Evolutionary conservation across 2,113 vertebrate genomes (phyloP).

Genomic region (Hydropotes inermis): DNA sequence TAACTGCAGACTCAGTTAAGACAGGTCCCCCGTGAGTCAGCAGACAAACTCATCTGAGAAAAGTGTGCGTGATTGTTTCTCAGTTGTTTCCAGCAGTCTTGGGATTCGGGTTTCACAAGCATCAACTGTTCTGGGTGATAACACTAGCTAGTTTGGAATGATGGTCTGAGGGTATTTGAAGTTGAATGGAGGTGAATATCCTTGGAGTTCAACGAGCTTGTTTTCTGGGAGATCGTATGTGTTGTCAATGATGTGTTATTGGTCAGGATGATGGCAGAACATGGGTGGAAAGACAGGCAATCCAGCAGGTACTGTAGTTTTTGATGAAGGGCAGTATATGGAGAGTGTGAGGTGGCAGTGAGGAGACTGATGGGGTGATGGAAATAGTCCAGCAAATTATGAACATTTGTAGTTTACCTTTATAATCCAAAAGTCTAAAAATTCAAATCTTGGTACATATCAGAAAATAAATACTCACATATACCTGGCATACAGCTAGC

Average conservation of each 20-base stretch:
- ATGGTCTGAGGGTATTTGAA: not conserved
- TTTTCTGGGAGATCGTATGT: not conserved
- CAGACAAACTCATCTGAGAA: not conserved
- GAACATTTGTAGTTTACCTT: not conserved
- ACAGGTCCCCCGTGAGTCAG: no score
- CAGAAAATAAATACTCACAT: not conserved
- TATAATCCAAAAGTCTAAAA: not conserved
- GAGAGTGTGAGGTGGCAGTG: not conserved
- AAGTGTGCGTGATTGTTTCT: not conserved
- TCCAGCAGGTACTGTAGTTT: not conserved
- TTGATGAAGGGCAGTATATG: not conserved
- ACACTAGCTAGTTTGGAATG: not conserved
- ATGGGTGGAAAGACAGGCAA: not conserved
- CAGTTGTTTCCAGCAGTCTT: not conserved
- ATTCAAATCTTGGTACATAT: not conserved
- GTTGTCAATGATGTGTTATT: not conserved
- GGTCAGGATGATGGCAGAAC: no score
- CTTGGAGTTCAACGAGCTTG: not conserved
- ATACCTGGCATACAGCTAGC: not conserved
- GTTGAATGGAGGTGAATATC: not conserved
- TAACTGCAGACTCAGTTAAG: not conserved
- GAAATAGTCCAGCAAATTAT: not conserved
- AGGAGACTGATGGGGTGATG: not conserved
- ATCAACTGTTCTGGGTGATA: not conserved
- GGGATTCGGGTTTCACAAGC: not conserved